A percentile compares a stretch with the other conserved stretches of the same genome.
These are phyloP conservation scores for Agriopis aurantiaria DNA, from an alignment of 2,888 invertebrate genomes.

Conservation along the genomic window DNA sequence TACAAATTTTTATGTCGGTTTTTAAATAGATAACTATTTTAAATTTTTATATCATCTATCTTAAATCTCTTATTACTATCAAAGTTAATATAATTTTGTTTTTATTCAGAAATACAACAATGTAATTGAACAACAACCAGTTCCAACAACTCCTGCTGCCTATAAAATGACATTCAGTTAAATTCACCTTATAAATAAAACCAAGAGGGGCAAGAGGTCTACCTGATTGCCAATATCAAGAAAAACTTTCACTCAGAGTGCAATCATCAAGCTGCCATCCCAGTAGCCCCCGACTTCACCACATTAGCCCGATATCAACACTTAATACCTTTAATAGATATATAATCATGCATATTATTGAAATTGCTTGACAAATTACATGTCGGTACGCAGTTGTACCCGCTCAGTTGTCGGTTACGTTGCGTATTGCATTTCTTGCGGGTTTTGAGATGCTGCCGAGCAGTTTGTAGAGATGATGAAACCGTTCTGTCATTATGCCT, in stretches of 20 bases:
- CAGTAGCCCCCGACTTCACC: conserved; percentile 65
- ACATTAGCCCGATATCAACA: conserved; percentile 83
- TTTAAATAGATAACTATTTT: too few species aligned
- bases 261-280: conserved; percentile 54
- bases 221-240: conserved; percentile 25
- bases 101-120: too few species aligned
- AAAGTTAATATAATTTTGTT: too few species aligned
- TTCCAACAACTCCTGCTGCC: neutral
- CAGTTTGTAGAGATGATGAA: conserved; percentile 59
- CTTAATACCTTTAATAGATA: conserved; percentile 82
- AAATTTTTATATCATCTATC: too few species aligned
- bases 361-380: conserved; percentile 85
- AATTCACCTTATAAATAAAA: neutral
- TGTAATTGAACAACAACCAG: too few species aligned
- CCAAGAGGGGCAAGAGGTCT: neutral
- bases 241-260: conserved; percentile 63
- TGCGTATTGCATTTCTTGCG: conserved; percentile 78
- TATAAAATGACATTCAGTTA: neutral
- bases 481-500: conserved; percentile 24
- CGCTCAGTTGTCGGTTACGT: conserved; percentile 80
- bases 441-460: conserved; percentile 59
- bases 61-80: too few species aligned
- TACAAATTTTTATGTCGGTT: too few species aligned
- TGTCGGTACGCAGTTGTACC: conserved; percentile 76
- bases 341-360: conserved; percentile 85